Conservation (phyloP, 2,113 vertebrate genomes). For the Ameiurus melas region DNA sequence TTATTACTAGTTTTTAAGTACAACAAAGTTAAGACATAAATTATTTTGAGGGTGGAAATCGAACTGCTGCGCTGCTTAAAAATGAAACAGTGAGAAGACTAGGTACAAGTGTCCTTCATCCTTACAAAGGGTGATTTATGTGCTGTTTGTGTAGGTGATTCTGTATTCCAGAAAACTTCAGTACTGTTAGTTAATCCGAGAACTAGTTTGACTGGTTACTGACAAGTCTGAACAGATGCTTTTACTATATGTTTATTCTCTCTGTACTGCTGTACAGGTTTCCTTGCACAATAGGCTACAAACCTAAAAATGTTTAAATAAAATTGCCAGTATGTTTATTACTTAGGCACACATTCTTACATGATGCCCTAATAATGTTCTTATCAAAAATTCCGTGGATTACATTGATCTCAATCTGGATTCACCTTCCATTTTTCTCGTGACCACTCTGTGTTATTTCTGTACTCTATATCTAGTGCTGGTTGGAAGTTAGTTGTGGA, state of each 20-base stretch:
- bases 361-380: slow-evolving; percentile 13
- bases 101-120: not conserved
- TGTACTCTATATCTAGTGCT: not conserved
- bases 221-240: slow-evolving; percentile 45
- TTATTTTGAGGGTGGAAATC: not conserved
- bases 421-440: slow-evolving; percentile 13
- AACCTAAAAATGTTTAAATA: not conserved
- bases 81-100: not conserved
- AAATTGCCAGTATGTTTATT: not conserved
- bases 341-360: not conserved
- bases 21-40: not conserved
- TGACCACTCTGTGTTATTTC: slow-evolving; percentile 25
- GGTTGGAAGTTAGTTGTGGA: not conserved
- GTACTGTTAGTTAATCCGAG: slow-evolving; percentile 13
- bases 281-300: no score
- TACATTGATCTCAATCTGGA: slow-evolving; percentile 9
- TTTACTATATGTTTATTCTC: not conserved
- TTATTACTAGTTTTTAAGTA: not conserved
- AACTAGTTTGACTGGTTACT: slow-evolving; percentile 43
- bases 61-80: not conserved
- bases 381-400: slow-evolving; percentile 31
- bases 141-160: not conserved
- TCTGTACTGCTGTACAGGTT: not conserved
- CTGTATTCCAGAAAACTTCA: not conserved
- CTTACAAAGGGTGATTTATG: not conserved